Conservation (phyloP, 64 coral and sea anemone species). For the Pocillopora damicornis region DNA sequence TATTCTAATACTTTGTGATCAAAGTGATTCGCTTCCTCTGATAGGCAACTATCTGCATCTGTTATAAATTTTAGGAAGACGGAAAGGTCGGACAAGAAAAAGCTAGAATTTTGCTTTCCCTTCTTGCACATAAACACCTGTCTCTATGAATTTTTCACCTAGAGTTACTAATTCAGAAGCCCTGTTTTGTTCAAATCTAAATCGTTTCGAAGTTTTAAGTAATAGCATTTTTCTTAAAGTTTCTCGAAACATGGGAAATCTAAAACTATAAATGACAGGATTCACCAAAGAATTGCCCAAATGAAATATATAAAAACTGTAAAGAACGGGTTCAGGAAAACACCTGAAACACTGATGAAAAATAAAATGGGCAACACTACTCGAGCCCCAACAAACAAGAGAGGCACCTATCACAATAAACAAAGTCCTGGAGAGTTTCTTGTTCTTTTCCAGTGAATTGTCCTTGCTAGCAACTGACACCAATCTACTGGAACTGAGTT, state of each 20-base stretch:
- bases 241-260: not conserved
- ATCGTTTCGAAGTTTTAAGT: not conserved
- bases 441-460: not conserved
- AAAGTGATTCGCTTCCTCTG: too few species aligned
- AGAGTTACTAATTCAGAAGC: too few species aligned
- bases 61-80: too few species aligned
- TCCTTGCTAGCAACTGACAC: not conserved
- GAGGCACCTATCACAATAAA: slow-evolving; percentile 3
- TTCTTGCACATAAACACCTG: too few species aligned
- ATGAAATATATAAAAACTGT: not conserved
- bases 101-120: too few species aligned
- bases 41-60: too few species aligned
- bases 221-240: not conserved
- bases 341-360: too few species aligned
- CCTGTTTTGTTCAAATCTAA: too few species aligned
- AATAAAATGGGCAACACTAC: not conserved
- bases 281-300: slow-evolving; percentile 5
- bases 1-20: too few species aligned
- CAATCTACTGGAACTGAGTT: not conserved
- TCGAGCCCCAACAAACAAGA: not conserved
- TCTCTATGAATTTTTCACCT: too few species aligned
- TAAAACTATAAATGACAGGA: not conserved
- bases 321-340: not conserved
- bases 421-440: not conserved
- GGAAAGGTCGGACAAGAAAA: too few species aligned